Conservation (phyloP, 2,888 invertebrate species). For the Chrysodeixis includens region DNA sequence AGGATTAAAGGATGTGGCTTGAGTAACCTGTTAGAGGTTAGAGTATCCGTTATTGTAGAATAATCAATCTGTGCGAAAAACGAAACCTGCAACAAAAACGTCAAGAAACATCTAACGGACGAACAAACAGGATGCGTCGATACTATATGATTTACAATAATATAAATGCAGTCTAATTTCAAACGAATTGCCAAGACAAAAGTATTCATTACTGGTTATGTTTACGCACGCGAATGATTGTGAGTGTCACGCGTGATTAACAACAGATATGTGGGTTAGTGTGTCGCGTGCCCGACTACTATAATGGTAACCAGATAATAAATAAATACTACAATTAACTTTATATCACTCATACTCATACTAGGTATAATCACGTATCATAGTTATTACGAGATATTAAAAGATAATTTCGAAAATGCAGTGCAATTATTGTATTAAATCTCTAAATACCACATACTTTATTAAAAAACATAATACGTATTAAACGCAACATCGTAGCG, state of each 20-base stretch:
- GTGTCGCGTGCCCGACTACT: conserved; percentile 63
- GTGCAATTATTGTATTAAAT: conserved; percentile 6
- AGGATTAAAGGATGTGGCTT: background rate
- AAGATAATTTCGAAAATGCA: conserved; percentile 20
- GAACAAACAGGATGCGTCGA: conserved; percentile 30
- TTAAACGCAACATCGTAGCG: conserved; percentile 11
- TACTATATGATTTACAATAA: conserved; percentile 21
- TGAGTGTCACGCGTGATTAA: conserved; percentile 81
- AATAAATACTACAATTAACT: conserved; percentile 35
- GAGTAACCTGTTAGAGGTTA: background rate
- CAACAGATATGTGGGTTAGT: conserved; percentile 78
- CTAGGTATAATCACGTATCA: background rate
- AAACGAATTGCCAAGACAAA: conserved; percentile 55
- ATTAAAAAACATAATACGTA: conserved; percentile 3
- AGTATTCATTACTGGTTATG: conserved; percentile 57
- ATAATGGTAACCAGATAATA: conserved; percentile 40
- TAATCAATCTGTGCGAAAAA: background rate
- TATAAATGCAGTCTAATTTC: conserved; percentile 39
- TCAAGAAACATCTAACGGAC: conserved; percentile 3
- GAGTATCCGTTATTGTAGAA: background rate
- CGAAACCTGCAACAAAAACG: background rate
- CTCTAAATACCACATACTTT: background rate
- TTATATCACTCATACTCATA: conserved; percentile 22
- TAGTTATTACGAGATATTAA: background rate
- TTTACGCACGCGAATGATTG: conserved; percentile 70